These are phyloP conservation scores for Catharus minimus DNA, from an alignment of 2,113 vertebrate species.

Conservation along the genomic window DNA sequence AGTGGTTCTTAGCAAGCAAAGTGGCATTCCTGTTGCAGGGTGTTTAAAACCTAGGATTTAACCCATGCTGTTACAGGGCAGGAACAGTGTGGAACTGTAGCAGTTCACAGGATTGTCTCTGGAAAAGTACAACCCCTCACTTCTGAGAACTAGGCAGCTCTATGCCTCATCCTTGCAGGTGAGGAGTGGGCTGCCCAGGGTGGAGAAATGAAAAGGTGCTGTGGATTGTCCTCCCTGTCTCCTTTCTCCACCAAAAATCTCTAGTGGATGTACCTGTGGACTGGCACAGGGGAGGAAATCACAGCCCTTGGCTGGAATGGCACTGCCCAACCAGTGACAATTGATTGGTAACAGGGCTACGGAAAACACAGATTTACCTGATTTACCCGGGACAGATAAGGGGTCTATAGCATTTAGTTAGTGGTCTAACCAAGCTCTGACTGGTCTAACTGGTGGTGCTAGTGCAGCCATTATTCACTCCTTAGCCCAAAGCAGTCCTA, in stretches of 20 bases:
- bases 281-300: not conserved
- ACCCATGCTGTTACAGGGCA: not conserved
- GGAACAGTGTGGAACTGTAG: accelerated
- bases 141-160: not conserved
- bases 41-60: not conserved
- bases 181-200: not conserved
- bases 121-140: not conserved
- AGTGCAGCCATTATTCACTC: not conserved
- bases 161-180: not conserved
- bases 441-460: not conserved
- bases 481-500: not conserved
- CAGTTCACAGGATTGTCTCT: not conserved
- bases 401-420: not conserved
- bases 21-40: not conserved
- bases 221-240: not conserved
- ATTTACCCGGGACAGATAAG: not conserved
- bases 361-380: not conserved
- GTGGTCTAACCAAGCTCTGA: not conserved
- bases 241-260: not conserved
- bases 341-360: not conserved
- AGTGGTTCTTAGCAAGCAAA: not conserved
- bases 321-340: not conserved
- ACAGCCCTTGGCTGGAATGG: not conserved
- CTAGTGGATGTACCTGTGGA: not conserved
- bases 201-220: not conserved